These are phyloP conservation scores for Gavia stellata DNA, from an alignment of 2,113 vertebrate genomes.

Conservation along the genomic window DNA sequence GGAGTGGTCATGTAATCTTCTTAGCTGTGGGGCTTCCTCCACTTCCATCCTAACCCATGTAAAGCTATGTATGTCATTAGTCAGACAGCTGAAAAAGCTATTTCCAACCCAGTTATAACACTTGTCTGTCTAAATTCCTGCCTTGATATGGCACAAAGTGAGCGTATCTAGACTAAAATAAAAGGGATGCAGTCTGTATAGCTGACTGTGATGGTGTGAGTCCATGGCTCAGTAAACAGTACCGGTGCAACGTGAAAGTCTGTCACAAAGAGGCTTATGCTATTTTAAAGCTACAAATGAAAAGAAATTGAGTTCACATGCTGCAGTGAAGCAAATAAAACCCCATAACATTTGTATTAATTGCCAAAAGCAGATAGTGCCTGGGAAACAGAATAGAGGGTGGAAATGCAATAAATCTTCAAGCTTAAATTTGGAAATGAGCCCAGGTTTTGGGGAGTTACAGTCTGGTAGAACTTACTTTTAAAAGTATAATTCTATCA, in stretches of 20 bases:
- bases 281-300: constrained; percentile 64
- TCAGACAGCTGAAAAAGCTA: neutral
- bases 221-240: constrained; percentile 54
- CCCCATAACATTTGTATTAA: constrained; percentile 67
- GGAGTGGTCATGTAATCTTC: rapidly evolving
- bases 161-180: neutral
- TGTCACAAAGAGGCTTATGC: constrained; percentile 62
- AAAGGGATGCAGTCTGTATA: neutral
- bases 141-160: neutral
- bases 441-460: constrained; percentile 5
- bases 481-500: constrained; percentile 48
- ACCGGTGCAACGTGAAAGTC: constrained; percentile 25
- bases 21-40: neutral
- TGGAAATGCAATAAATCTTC: constrained; percentile 47
- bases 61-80: neutral
- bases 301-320: constrained; percentile 73
- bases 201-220: neutral
- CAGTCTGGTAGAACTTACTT: neutral
- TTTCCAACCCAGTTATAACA: neutral
- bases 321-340: constrained; percentile 70
- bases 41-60: neutral
- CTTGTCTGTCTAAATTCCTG: neutral
- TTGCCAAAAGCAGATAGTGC: constrained; percentile 57
- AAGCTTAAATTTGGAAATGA: constrained; percentile 47
- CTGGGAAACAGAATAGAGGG: constrained; percentile 42